These are phyloP conservation scores for Chrysolophus pictus DNA, from an alignment of 2,797 vertebrate genomes.

Conservation along the genomic window DNA sequence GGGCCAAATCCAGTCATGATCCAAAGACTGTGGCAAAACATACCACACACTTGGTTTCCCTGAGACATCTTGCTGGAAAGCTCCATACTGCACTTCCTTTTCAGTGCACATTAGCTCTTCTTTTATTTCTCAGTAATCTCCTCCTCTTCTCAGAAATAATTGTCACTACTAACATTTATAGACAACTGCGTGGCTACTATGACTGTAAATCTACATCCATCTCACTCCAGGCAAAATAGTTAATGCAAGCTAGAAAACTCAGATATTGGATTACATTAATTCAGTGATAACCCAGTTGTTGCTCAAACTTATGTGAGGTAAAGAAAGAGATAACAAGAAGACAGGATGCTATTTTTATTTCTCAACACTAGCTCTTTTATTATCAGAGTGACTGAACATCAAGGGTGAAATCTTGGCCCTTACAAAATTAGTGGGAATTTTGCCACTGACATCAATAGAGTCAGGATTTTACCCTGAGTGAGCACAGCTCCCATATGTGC, in stretches of 20 bases:
- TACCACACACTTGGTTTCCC: neutral
- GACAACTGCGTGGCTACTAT: neutral
- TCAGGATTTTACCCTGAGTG: constrained; percentile 43
- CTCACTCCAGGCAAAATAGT: neutral
- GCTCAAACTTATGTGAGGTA: constrained; percentile 20
- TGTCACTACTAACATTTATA: neutral
- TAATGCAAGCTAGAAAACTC: neutral
- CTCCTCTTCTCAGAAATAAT: neutral
- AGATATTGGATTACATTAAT: constrained; percentile 7
- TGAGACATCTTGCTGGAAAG: neutral
- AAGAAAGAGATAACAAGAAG: constrained; percentile 14
- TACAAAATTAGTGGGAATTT: constrained; percentile 60
- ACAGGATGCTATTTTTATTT: constrained; percentile 24
- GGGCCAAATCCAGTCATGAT: neutral
- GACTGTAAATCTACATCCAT: neutral
- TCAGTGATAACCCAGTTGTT: neutral
- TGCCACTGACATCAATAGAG: constrained; percentile 57
- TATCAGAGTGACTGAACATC: constrained; percentile 41
- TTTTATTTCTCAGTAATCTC: neutral
- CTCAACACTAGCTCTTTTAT: constrained; percentile 21
- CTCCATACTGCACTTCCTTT: neutral
- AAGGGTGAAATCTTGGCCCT: constrained; percentile 43
- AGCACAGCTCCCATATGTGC: constrained; percentile 50
- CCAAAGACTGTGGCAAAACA: neutral
- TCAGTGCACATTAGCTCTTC: neutral